Conservation (phyloP, 2,113 vertebrate species). For the Microtus ochrogaster region DNA sequence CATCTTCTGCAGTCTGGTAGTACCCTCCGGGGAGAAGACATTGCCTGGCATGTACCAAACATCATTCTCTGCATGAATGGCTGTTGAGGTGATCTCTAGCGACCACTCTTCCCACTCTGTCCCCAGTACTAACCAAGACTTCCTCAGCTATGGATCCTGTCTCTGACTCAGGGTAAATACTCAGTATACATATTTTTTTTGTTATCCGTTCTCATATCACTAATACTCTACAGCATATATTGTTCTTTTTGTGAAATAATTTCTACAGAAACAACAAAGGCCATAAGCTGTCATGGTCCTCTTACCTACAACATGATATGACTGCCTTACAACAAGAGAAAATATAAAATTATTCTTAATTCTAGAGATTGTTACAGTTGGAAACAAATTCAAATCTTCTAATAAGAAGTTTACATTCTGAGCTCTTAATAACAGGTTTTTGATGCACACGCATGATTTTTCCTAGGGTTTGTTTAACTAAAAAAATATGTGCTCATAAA, state of each 20-base stretch:
- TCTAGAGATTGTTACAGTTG: slow-evolving; percentile 34
- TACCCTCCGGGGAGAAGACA: background rate
- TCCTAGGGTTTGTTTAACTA: slow-evolving; percentile 59
- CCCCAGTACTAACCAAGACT: background rate
- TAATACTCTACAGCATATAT: no score
- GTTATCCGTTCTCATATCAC: background rate
- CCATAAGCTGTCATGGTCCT: background rate
- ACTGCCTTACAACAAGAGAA: slow-evolving; percentile 24
- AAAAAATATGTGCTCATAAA: slow-evolving; percentile 61
- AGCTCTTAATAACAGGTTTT: slow-evolving; percentile 77
- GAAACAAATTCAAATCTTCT: slow-evolving; percentile 63
- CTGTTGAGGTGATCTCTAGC: background rate
- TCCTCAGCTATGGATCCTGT: no score
- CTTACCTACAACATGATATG: background rate
- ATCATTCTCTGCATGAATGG: background rate
- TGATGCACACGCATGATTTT: slow-evolving; percentile 69
- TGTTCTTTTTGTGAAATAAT: background rate
- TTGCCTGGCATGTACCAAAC: background rate
- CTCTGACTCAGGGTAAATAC: background rate
- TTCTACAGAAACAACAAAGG: slow-evolving; percentile 17
- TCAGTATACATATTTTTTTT: background rate
- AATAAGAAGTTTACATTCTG: slow-evolving; percentile 68
- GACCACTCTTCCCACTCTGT: background rate
- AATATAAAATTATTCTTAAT: slow-evolving; percentile 53
- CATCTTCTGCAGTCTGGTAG: background rate